These are phyloP conservation scores for Parelbella ahira DNA, from an alignment of 2,888 invertebrate genomes.

Conservation along the genomic window DNA sequence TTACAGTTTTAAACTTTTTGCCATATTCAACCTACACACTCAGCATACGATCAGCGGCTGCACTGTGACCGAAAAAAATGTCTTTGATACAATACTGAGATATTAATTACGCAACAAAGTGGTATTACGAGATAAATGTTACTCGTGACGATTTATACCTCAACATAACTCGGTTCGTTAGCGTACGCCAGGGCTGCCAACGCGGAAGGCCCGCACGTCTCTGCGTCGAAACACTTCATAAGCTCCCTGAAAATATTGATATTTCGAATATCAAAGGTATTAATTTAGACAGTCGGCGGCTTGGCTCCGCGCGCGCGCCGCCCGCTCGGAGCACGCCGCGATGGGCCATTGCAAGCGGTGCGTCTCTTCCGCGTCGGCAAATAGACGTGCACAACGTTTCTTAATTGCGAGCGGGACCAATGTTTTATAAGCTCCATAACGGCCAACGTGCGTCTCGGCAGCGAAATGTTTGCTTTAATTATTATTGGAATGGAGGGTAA, in stretches of 20 bases:
- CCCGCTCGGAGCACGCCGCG: constrained; percentile 52
- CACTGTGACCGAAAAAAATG: neutral
- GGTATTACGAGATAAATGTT: constrained; percentile 15
- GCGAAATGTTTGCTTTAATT: constrained; percentile 80
- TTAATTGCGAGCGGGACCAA: constrained; percentile 75
- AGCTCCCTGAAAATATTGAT: constrained; percentile 75
- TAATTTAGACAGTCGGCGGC: constrained; percentile 66
- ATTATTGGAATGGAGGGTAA: constrained; percentile 81
- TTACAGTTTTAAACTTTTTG: too few relatives aligned
- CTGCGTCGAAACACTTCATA: constrained; percentile 62
- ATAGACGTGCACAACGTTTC: constrained; percentile 74
- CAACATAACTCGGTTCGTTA: constrained; percentile 53
- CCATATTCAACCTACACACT: constrained; percentile 25
- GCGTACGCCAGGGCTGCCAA: constrained; percentile 58
- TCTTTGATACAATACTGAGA: neutral
- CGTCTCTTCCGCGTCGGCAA: constrained; percentile 77
- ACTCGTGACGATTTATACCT: constrained; percentile 20
- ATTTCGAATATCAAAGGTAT: constrained; percentile 77
- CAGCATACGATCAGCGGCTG: constrained; percentile 14
- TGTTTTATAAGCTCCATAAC: constrained; percentile 80
- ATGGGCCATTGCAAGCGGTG: constrained; percentile 72
- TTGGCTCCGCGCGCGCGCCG: constrained; percentile 53
- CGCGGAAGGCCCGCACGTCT: constrained; percentile 63
- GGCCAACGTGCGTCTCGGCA: constrained; percentile 71
- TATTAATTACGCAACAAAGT: constrained; percentile 15